These are phyloP conservation scores for Ia io DNA, from an alignment of 2,113 vertebrate genomes.

Conservation along the genomic window DNA sequence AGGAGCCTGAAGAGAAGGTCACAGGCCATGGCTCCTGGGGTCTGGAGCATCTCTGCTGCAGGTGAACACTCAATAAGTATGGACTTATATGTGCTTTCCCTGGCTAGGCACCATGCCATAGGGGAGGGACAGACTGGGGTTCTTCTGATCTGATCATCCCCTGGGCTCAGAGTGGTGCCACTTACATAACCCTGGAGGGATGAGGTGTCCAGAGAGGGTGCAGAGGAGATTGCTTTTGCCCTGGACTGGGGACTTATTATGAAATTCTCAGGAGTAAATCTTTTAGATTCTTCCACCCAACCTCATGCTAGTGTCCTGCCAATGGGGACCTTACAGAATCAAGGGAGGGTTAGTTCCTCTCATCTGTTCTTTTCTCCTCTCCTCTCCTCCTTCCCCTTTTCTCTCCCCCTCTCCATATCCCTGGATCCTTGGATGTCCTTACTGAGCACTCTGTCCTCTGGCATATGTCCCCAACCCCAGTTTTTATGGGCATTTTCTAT, in stretches of 20 bases:
- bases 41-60: neutral
- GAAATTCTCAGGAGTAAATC: neutral
- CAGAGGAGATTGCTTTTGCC: neutral
- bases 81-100: constrained; percentile 54
- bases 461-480: too few relatives aligned
- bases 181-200: constrained; percentile 69
- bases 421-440: neutral
- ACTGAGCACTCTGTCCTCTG: neutral
- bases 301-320: neutral
- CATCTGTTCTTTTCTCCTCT: neutral
- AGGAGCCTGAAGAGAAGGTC: constrained; percentile 30
- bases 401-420: neutral
- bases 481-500: neutral
- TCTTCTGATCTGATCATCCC: constrained; percentile 64
- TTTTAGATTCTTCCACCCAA: neutral
- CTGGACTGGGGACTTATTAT: neutral
- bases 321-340: neutral
- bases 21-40: constrained; percentile 28
- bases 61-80: accelerated
- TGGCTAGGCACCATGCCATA: constrained; percentile 49
- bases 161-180: constrained; percentile 40
- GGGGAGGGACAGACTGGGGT: constrained; percentile 41
- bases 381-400: too few relatives aligned
- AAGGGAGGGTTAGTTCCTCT: neutral
- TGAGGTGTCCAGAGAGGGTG: constrained; percentile 5